phyloP scores from a whole-genome alignment of 1,140 invertebrate genomes.

The Manduca sexta region DNA sequence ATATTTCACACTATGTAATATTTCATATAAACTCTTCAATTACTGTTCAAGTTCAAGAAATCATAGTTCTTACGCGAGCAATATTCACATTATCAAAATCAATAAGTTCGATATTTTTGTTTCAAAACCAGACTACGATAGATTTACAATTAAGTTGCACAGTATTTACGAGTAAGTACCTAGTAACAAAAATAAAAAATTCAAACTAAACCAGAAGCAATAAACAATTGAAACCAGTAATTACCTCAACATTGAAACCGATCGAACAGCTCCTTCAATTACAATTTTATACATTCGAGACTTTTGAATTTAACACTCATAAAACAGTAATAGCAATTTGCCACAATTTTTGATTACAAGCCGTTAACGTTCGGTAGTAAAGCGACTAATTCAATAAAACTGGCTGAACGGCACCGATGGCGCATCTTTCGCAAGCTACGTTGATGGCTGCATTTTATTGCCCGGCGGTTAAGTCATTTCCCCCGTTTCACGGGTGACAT shows the following conservation, averaged over 20 bases:
- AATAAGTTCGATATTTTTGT: too few relatives aligned
- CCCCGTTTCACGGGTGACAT: slow-evolving; percentile 4
- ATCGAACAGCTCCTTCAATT: not conserved
- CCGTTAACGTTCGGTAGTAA: slow-evolving; percentile 1
- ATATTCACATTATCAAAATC: too few relatives aligned
- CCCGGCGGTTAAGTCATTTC: slow-evolving; percentile 2
- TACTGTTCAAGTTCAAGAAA: too few relatives aligned
- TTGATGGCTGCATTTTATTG: slow-evolving; percentile 8
- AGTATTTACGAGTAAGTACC: too few relatives aligned
- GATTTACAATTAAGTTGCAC: too few relatives aligned
- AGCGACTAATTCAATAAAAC: slow-evolving; percentile 5
- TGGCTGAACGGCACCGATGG: not conserved
- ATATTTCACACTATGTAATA: too few relatives aligned
- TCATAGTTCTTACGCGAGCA: too few relatives aligned
- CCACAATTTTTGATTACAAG: slow-evolving; percentile 5
- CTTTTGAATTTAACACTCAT: slow-evolving; percentile 4
- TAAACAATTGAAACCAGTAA: too few relatives aligned
- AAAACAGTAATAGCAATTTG: slow-evolving; percentile 3
- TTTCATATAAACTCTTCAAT: too few relatives aligned
- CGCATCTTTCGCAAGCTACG: slow-evolving; percentile 3
- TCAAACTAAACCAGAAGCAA: too few relatives aligned
- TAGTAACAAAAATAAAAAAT: too few relatives aligned
- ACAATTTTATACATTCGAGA: slow-evolving; percentile 1
- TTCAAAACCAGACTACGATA: too few relatives aligned
- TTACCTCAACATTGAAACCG: not conserved